Evolutionary conservation across 1,140 invertebrate species (phyloP), one percentile per base, ranked within the genome.

Genomic region (Muscidifurax raptorellus): DNA sequence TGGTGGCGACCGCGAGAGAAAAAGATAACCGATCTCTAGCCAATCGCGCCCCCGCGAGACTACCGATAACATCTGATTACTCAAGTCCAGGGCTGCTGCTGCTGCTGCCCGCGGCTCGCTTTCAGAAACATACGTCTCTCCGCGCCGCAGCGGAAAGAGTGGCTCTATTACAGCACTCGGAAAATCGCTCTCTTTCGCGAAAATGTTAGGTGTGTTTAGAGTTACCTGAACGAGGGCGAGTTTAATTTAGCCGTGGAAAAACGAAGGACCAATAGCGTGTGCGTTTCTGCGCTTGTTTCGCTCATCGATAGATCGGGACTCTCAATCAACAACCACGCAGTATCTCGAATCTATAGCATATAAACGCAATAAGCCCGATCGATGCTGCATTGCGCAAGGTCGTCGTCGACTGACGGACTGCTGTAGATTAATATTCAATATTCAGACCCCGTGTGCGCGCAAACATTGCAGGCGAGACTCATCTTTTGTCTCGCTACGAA

Each of bases 31-130:
- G 82, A 90, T 90, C 89, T 89, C 47, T 74, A 81, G 77, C 87
- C 88, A 89, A 89, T 91, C 87, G 88, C 76, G 78, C 72, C 59
- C 27, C 47, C 83, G 25, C 15, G 32, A 30, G 30, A 15, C 52
- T 9, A 25, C 79, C 84, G 90, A 90, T 91, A 91, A 87, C 86
- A 91, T 91, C 89, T 88, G 91, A 91, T 91, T 89, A 90, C 88
- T 88, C 86, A 88, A 83, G 85, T 82, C 86, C 85, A 85, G 81
- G 15, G 27, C 66, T 18, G 44, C 77, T 67, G 36, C 30, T n/a
- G 27, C 66, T 18, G 44, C 28, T 28, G 36, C 44, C 30, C 27
- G 13, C 27, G 52, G 71, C 69, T 75, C 72, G 30, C n/a, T 28
- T 79, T 28, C 18, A 30, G 66, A 27, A 30, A 69, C 25, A 69